A percentile compares a stretch with the other conserved stretches of the same genome.
phyloP scores from a whole-genome alignment of 1,140 invertebrate genomes.

The Carcinoscorpius rotundicauda region DNA sequence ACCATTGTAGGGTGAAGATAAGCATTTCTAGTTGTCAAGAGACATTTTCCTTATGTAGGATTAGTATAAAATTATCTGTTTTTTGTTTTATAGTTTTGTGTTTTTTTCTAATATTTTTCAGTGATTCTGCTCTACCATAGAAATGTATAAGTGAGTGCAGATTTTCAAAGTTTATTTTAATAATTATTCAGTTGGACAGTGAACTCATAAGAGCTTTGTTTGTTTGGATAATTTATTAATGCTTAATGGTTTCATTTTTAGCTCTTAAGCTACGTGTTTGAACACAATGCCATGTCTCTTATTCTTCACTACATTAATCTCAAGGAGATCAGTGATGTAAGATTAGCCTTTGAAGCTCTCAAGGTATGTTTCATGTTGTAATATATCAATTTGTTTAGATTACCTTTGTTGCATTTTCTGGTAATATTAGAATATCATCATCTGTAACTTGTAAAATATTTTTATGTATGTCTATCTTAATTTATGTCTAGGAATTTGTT shows the following conservation, averaged over 20 bases:
- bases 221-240: not conserved
- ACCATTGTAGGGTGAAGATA: no score
- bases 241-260: constrained; percentile 33
- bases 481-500: no score
- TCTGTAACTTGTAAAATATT: not conserved
- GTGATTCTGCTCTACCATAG: constrained; percentile 9
- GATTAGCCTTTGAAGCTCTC: constrained; percentile 82
- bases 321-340: constrained; percentile 70
- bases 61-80: no score
- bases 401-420: constrained; percentile 3
- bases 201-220: not conserved
- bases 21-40: no score
- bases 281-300: constrained; percentile 74
- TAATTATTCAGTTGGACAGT: not conserved
- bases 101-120: constrained; percentile 10
- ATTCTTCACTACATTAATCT: constrained; percentile 86
- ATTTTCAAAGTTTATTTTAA: not conserved
- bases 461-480: not conserved
- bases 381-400: not conserved
- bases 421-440: constrained; percentile 2
- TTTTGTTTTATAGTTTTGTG: no score
- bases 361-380: constrained; percentile 27
- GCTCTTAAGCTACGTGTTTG: constrained; percentile 81
- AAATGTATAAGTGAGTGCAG: constrained; percentile 6
- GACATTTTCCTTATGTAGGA: no score